These are phyloP conservation scores for Nasonia longicornis DNA, from an alignment of 1,140 invertebrate species.

Conservation along the genomic window DNA sequence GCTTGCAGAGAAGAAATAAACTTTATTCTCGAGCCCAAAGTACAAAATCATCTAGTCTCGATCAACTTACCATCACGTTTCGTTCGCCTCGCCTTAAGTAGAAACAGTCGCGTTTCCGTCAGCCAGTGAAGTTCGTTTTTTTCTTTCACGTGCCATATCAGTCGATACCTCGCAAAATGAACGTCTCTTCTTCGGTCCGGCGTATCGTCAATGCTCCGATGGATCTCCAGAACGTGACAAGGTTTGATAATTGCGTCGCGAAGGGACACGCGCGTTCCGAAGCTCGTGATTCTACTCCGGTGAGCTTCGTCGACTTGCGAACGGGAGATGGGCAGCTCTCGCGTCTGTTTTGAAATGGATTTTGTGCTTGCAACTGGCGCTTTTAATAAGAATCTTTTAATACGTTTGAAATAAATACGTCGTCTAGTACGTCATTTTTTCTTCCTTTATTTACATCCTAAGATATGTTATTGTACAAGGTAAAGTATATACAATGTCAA, in stretches of 20 bases:
- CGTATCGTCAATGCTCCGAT: slow-evolving; percentile 33
- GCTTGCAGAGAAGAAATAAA: neutral
- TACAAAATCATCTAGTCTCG: neutral
- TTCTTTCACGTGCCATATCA: neutral
- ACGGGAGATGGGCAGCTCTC: neutral
- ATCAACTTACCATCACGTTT: slow-evolving; percentile 9
- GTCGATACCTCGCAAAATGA: slow-evolving; percentile 32
- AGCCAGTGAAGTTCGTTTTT: neutral
- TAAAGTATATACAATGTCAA: neutral
- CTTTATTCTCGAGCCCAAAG: neutral
- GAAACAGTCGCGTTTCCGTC: slow-evolving; percentile 24
- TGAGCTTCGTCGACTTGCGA: neutral
- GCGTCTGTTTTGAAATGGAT: slow-evolving; percentile 1
- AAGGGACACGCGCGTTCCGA: neutral
- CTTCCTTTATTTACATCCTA: neutral
- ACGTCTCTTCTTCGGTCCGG: slow-evolving; percentile 34
- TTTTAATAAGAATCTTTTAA: slow-evolving; percentile 21
- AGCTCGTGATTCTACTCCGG: neutral
- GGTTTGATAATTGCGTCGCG: slow-evolving; percentile 46
- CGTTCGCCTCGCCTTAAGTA: neutral
- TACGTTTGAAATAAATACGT: neutral
- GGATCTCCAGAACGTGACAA: slow-evolving; percentile 49
- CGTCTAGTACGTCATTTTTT: neutral
- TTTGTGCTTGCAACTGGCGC: neutral
- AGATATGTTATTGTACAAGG: neutral